Base-by-base conservation (phyloP, 2,888 invertebrate species). In the Microchrysa polita region DNA sequence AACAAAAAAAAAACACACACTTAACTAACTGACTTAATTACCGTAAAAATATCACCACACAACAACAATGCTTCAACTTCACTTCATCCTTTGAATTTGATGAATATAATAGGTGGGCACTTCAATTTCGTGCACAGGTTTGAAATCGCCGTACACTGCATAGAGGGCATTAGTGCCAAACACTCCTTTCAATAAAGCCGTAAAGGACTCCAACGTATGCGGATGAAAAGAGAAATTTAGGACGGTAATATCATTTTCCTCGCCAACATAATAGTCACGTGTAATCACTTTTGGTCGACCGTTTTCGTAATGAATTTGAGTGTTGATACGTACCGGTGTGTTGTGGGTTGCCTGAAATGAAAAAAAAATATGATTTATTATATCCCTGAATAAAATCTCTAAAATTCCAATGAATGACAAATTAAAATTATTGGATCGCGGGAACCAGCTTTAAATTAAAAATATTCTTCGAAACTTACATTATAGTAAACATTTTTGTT, bases 201-300 rank as follows among this genome's bases (percentile, higher is more conserved):
- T 90, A 86, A 96, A 96, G 27, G 88, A 86, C 57, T 88, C 86
- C 79, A 95, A 83, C 76, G 89, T 89, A 83, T 96, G 95, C 0
- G 95, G 96, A 86, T 94, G 95, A 85, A 95, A 96, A 42, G 94
- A 94, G 42, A 96, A 86, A 1, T 95, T 90, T 84, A 96, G 96
- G 80, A 94, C 92, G 80, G 92, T 94, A 84, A 79, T 80, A 76
- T 82, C 79, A 67, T 82, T 81, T 79, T 87, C 86, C 53, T 89
- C 87, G 78, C 90, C 90, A 79, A 95, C 92, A 78, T 89, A 87
- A 83, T 96, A 96, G 84, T 96, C 95, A 80, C 95, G 85, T 4
- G 93, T 92, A 0, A 95, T 91, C 81, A 95, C 87, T 67, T 90
- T 88, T 1, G 95, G 90, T 79, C 90, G 89, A 7, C 93, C 93